Percentiles rank a stretch among this genome's conserved stretches.
Conservation (phyloP, 1,140 invertebrate species). For the Muscidifurax raptorellus region DNA sequence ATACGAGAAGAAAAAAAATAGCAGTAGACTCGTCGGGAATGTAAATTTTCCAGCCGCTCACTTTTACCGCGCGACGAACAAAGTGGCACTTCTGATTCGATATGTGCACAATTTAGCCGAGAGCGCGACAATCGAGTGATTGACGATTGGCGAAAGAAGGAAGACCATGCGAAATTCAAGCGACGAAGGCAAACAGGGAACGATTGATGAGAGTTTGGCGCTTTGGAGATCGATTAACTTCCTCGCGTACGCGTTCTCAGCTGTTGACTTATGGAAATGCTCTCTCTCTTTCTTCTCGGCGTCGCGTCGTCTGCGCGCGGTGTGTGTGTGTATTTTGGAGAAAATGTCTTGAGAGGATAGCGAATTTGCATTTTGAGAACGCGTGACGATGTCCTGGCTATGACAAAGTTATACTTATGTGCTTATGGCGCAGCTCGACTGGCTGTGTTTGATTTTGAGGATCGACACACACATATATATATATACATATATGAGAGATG, state of each 20-base stretch:
- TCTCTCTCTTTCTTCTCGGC: too few relatives aligned
- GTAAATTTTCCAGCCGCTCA: background rate
- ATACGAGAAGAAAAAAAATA: background rate
- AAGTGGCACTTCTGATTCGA: background rate
- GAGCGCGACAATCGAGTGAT: constrained; percentile 18
- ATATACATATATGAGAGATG: background rate
- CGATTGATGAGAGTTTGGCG: constrained; percentile 22
- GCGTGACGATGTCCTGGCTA: too few relatives aligned
- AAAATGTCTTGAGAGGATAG: background rate
- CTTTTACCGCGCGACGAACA: background rate
- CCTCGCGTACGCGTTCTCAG: background rate
- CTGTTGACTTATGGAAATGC: background rate
- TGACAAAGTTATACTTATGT: background rate
- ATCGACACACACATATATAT: background rate
- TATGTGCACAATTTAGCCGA: background rate
- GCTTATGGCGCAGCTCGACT: too few relatives aligned
- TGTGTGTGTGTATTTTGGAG: background rate
- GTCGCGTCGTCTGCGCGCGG: too few relatives aligned
- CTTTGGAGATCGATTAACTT: constrained; percentile 34
- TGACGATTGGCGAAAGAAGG: constrained; percentile 12
- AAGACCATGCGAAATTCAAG: background rate
- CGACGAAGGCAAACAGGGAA: constrained; percentile 15
- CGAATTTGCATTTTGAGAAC: background rate
- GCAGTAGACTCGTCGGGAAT: background rate
- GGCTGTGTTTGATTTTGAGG: background rate